A percentile compares a stretch with the other conserved stretches of the same genome.
phyloP scores from a whole-genome alignment of 2,888 invertebrate species.

The Folsomia candida region DNA sequence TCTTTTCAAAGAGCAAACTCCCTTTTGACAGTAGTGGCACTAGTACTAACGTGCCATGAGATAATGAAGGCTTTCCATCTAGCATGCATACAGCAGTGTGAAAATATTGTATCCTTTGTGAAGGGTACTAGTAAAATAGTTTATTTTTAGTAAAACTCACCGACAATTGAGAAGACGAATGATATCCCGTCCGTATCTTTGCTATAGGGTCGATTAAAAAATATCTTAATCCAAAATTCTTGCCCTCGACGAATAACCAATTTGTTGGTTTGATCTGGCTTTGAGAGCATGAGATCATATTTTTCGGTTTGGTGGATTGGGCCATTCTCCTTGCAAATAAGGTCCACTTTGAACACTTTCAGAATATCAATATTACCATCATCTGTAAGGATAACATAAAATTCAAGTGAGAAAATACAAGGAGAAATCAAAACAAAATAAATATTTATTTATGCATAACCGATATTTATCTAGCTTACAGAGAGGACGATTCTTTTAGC shows the following conservation, averaged over 20 bases:
- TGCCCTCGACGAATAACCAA: slow-evolving; percentile 81
- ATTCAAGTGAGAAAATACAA: neutral
- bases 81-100: slow-evolving; percentile 28
- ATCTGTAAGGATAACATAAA: slow-evolving; percentile 23
- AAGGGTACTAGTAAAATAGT: neutral
- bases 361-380: slow-evolving; percentile 58
- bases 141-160: slow-evolving; percentile 55
- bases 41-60: slow-evolving; percentile 74
- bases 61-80: slow-evolving; percentile 76
- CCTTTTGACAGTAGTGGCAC: slow-evolving; percentile 68
- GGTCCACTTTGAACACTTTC: slow-evolving; percentile 70
- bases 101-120: neutral
- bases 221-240: slow-evolving; percentile 70
- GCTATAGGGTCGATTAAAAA: slow-evolving; percentile 72
- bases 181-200: slow-evolving; percentile 73
- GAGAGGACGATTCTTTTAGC: too few species aligned
- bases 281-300: slow-evolving; percentile 70
- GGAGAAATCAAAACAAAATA: neutral
- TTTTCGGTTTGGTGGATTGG: slow-evolving; percentile 73
- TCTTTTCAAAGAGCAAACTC: slow-evolving; percentile 58
- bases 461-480: too few species aligned
- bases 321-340: slow-evolving; percentile 71
- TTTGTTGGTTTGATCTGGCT: slow-evolving; percentile 57
- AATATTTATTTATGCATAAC: too few species aligned
- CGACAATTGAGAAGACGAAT: slow-evolving; percentile 76